Evolutionary conservation across 2,888 invertebrate genomes (phyloP).

Genomic region (Tetragonisca angustula): DNA sequence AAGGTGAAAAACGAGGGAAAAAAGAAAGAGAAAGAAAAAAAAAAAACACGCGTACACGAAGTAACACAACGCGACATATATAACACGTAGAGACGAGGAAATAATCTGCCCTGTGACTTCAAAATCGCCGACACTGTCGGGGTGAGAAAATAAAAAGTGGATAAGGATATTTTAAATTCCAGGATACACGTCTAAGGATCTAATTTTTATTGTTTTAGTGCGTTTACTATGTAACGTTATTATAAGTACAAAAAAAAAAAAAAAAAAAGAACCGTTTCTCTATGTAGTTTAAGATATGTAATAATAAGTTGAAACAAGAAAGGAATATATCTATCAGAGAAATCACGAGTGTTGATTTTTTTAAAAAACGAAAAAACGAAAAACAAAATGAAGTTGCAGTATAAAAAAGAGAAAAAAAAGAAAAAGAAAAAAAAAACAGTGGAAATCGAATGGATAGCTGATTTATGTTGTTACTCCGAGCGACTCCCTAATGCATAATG

Average conservation of each 20-base stretch:
- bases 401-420: too few species aligned
- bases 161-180: conserved; percentile 49
- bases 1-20: background rate
- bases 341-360: conserved; percentile 56
- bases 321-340: conserved; percentile 60
- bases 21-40: background rate
- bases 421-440: background rate
- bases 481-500: conserved; percentile 41
- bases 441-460: conserved; percentile 34
- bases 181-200: conserved; percentile 39
- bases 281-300: conserved; percentile 60
- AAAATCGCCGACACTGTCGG: conserved; percentile 45
- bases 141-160: background rate
- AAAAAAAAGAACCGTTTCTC: conserved; percentile 47
- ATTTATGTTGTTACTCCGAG: conserved; percentile 45
- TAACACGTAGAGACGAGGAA: conserved; percentile 6
- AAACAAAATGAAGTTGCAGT: conserved; percentile 3
- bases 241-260: conserved; percentile 51
- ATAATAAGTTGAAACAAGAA: conserved; percentile 57
- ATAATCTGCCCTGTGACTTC: conserved; percentile 49
- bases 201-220: conserved; percentile 57
- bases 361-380: conserved; percentile 15
- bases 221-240: conserved; percentile 56
- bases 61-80: too few species aligned
- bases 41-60: too few species aligned